A percentile compares a stretch with the other conserved stretches of the same genome.
Conservation (phyloP, 2,113 vertebrate genomes). For the Gymnarchus niloticus region DNA sequence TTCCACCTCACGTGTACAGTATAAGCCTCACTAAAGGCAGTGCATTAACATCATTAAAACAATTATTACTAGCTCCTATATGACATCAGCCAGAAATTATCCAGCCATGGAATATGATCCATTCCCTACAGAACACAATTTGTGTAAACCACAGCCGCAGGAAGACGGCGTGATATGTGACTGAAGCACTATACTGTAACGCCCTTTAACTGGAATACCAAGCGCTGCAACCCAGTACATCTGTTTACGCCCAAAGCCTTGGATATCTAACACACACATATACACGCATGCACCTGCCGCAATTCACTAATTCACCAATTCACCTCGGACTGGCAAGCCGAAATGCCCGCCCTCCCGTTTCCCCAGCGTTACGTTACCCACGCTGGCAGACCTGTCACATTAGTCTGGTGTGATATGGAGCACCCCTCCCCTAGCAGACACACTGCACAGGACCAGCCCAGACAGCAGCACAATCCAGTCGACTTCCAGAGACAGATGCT, state of each 20-base stretch:
- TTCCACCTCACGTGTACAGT: constrained; percentile 28
- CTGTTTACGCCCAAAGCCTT: background rate
- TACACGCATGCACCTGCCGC: background rate
- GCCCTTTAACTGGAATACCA: background rate
- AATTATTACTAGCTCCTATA: constrained; percentile 34
- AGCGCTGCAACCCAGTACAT: background rate
- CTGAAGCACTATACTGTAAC: background rate
- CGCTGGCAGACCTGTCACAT: background rate
- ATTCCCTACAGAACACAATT: background rate
- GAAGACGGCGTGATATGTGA: background rate
- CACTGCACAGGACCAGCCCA: background rate
- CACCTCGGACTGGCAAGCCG: background rate
- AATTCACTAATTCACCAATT: constrained; percentile 10
- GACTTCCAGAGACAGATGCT: background rate
- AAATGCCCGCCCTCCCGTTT: background rate
- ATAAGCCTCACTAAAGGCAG: constrained; percentile 18
- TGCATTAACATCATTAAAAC: constrained; percentile 37
- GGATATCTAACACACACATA: too few species aligned
- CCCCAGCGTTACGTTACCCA: background rate
- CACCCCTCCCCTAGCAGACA: background rate
- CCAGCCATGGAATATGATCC: constrained; percentile 41
- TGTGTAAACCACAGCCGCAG: background rate
- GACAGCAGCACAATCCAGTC: background rate
- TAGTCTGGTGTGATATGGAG: background rate
- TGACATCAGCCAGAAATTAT: constrained; percentile 56